Percentiles rank a stretch among this genome's conserved stretches.
Evolutionary conservation across 2,797 vertebrate genomes (phyloP).

Genomic region (Benthosema pterotum): DNA sequence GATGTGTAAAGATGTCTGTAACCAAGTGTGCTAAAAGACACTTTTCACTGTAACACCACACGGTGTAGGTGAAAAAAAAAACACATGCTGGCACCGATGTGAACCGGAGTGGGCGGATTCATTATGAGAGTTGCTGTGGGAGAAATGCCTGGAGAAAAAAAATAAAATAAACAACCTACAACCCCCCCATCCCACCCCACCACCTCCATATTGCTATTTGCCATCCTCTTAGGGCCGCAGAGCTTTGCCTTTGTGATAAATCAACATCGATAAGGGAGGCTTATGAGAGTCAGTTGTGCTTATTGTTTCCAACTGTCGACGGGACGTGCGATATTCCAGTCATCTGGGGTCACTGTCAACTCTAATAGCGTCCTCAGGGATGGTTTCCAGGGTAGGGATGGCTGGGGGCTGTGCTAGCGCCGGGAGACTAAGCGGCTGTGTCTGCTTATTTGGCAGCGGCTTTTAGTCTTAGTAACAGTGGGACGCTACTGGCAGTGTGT

Average conservation of each 20-base stretch:
- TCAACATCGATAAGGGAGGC: conserved; percentile 71
- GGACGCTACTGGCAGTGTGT: conserved; percentile 62
- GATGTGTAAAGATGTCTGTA: conserved; percentile 39
- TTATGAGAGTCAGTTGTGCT: conserved; percentile 65
- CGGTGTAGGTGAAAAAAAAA: conserved; percentile 42
- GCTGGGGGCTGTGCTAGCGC: conserved; percentile 21
- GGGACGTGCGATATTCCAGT: conserved; percentile 63
- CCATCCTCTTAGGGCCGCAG: conserved; percentile 27
- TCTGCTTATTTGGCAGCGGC: conserved; percentile 66
- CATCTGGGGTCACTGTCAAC: conserved; percentile 59
- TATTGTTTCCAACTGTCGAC: conserved; percentile 72
- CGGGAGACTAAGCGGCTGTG: conserved; percentile 69
- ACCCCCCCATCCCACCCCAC: too few relatives aligned
- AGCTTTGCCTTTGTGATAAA: conserved; percentile 65
- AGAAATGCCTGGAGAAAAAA: conserved; percentile 35
- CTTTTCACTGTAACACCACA: conserved; percentile 18
- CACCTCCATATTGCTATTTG: not conserved
- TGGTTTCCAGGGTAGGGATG: conserved; percentile 43
- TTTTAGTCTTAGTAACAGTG: conserved; percentile 68
- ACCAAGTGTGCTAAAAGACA: conserved; percentile 23
- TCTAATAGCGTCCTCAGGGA: conserved; percentile 57
- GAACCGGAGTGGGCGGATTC: conserved; percentile 67
- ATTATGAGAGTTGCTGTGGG: conserved; percentile 53
- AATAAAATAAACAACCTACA: conserved; percentile 26
- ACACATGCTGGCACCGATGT: conserved; percentile 51